Evolutionary conservation across 2,113 vertebrate species (phyloP), one percentile per base, ranked within the genome.

Genomic region (Pelobates fuscus): DNA sequence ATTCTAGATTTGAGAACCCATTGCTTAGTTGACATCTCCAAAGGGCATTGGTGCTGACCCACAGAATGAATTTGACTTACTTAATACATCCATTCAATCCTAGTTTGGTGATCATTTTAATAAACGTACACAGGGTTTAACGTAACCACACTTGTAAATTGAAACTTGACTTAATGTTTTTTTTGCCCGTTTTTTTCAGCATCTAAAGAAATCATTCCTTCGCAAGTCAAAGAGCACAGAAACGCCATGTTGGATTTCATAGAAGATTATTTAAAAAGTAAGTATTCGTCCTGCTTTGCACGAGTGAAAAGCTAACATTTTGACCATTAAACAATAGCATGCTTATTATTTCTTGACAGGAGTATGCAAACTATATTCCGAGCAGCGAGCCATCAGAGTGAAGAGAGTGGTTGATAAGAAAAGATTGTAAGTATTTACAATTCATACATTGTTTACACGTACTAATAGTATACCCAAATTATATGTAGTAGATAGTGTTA

Each of bases 321-420:
- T 49, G 12, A 63, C 29, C 27, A 29, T 10, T 20, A 18, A 18
- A 32, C 20, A 6, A 62, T 10, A 17, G 8, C 8, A 17, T 21
- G 1, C 55, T 70, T 59, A 12, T 2, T 70, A 8, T 60, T 73
- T 77, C 32, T 76, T 63, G 20, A 67, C 84, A 99, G 97, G 94
- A 80, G 96, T 98, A 1, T 99, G 97, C 81, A 96, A 95, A 77
- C 88, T 99, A 62, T 99, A 99, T 83, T 98, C 96, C 2, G 96
- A 99, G 75, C 97, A 99, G 71, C 93, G 97, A 83, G 97, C 97
- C 27, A 94, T 99, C 78, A 83, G 97, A 68, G 95, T 98, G 24
- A 99, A 99, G 79, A 88, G 91, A 58, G 91, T 96, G 80, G 93
- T 99, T 83, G 97, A 99, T 80, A 98, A 95, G 85, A 99, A 97